Conservation (phyloP, 2,888 invertebrate genomes). For the Chesias legatella region DNA sequence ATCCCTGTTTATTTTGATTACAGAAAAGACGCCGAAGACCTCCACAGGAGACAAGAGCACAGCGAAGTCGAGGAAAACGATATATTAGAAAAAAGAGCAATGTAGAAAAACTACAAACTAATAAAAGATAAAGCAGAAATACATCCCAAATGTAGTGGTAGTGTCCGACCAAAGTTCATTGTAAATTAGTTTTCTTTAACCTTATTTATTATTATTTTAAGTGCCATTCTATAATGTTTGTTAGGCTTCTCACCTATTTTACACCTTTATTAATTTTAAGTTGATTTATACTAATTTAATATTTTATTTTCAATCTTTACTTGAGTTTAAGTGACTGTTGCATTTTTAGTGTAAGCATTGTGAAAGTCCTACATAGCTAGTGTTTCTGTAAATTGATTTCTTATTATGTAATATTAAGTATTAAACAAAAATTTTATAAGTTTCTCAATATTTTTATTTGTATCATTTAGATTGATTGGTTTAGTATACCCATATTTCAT, state of each 20-base stretch:
- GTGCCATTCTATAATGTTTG: conserved; percentile 44
- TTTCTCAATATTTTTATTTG: background rate
- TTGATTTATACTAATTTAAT: conserved; percentile 7
- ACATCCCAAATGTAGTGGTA: conserved; percentile 70
- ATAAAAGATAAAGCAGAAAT: conserved; percentile 20
- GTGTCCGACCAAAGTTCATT: conserved; percentile 74
- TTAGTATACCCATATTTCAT: too few relatives aligned
- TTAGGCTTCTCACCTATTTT: conserved; percentile 18
- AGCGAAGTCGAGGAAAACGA: conserved; percentile 52
- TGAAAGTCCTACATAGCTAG: conserved; percentile 57
- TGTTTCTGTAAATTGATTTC: conserved; percentile 40
- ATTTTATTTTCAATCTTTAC: conserved; percentile 8
- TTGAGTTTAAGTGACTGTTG: conserved; percentile 13
- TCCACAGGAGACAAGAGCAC: conserved; percentile 61
- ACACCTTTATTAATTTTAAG: conserved; percentile 14
- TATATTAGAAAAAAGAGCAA: conserved; percentile 60
- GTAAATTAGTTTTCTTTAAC: conserved; percentile 46
- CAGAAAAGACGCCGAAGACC: conserved; percentile 71
- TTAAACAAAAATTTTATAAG: conserved; percentile 12
- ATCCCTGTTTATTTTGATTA: conserved; percentile 24
- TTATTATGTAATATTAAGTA: conserved; percentile 23
- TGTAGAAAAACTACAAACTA: conserved; percentile 43
- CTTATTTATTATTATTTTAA: conserved; percentile 47
- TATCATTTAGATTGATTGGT: too few relatives aligned
- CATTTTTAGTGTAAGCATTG: conserved; percentile 18